These are phyloP conservation scores for Orthonyx spaldingii DNA, from an alignment of 2,113 vertebrate species.

Conservation along the genomic window DNA sequence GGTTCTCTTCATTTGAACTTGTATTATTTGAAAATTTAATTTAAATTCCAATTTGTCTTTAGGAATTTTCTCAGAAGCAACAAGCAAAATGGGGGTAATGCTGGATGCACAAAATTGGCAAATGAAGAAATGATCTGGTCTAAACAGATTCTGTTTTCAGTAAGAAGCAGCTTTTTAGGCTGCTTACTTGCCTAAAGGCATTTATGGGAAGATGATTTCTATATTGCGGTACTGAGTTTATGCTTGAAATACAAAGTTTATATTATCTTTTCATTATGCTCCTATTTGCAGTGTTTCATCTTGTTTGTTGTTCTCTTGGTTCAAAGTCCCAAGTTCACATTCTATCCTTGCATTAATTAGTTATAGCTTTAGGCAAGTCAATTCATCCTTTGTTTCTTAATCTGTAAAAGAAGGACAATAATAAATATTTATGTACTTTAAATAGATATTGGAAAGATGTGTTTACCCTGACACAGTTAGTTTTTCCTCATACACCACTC, in stretches of 20 bases:
- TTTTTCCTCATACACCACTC: neutral
- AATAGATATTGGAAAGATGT: neutral
- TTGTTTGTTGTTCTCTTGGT: neutral
- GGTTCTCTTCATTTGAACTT: neutral
- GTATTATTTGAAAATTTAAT: neutral
- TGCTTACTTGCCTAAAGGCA: neutral
- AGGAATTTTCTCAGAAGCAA: neutral
- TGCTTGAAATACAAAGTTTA: neutral
- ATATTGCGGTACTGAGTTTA: neutral
- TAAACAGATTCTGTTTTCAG: neutral
- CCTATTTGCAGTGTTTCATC: neutral
- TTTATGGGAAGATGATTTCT: neutral
- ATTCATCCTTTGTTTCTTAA: neutral
- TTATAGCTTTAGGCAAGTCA: neutral
- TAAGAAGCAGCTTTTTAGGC: neutral
- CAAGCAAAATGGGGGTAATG: neutral
- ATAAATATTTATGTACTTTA: conserved; percentile 15
- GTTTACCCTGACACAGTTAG: neutral
- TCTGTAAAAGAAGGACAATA: neutral
- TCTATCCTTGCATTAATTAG: neutral
- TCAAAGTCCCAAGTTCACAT: conserved; percentile 8
- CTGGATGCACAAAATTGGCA: neutral
- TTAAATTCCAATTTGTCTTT: neutral
- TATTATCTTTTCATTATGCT: neutral
- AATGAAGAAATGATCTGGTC: neutral